Conservation (phyloP, 2,888 invertebrate species). For the Allolobophora icterica region DNA sequence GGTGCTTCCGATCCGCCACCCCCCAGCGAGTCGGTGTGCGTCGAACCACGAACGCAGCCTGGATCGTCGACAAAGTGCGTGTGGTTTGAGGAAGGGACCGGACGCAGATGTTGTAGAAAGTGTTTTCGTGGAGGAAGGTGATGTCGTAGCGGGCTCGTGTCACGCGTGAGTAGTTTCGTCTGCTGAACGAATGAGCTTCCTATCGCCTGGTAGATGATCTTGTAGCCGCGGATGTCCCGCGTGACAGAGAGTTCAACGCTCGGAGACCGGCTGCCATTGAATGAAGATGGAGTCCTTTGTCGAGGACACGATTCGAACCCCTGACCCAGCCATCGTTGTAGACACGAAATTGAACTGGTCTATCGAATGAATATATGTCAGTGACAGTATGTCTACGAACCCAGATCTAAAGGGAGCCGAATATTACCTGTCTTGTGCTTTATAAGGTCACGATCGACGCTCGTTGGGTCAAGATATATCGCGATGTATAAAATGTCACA, state of each 20-base stretch:
- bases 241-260: not conserved
- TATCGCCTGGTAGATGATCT: constrained; percentile 45
- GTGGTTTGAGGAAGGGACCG: constrained; percentile 40
- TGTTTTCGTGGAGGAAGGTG: constrained; percentile 47
- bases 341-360: not conserved
- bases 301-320: not conserved
- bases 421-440: not conserved
- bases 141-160: constrained; percentile 43
- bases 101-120: constrained; percentile 49
- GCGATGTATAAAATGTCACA: too few species aligned
- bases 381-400: not conserved
- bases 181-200: constrained; percentile 45
- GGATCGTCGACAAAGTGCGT: constrained; percentile 19
- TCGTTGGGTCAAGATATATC: too few species aligned
- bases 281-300: constrained; percentile 23
- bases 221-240: not conserved
- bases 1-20: constrained; percentile 50
- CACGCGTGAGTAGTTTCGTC: not conserved
- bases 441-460: too few species aligned
- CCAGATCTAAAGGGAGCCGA: too few species aligned
- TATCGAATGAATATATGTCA: too few species aligned
- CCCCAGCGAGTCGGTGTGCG: constrained; percentile 47
- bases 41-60: constrained; percentile 46
- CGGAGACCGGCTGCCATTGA: not conserved
- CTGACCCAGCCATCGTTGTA: not conserved